Evolutionary conservation across 2,888 invertebrate species (phyloP).

Genomic region (Nesidiocoris tenuis): DNA sequence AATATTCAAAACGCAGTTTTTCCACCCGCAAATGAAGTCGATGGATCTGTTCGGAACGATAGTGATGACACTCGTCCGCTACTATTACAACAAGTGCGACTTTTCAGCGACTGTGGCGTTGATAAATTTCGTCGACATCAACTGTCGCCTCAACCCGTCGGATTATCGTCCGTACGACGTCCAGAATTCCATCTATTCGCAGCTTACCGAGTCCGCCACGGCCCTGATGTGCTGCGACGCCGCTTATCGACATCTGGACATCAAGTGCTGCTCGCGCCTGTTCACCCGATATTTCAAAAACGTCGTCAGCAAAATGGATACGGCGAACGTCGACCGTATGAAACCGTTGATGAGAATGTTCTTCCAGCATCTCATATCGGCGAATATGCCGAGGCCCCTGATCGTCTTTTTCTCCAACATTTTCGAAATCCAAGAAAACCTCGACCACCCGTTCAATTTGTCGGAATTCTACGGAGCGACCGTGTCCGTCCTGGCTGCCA

Average conservation of each 20-base stretch:
- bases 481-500: background rate
- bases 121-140: background rate
- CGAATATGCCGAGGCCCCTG: background rate
- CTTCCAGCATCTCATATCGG: background rate
- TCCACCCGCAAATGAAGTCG: background rate
- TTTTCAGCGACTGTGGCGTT: background rate
- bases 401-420: background rate
- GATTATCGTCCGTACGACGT: background rate
- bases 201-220: background rate
- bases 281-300: background rate
- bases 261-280: background rate
- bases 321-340: background rate
- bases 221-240: constrained; percentile 2
- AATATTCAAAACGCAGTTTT: background rate
- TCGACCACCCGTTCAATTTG: constrained; percentile 4
- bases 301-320: background rate
- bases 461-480: background rate
- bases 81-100: background rate
- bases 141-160: background rate
- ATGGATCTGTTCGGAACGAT: background rate
- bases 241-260: background rate
- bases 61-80: background rate
- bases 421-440: constrained; percentile 3
- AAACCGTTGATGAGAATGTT: background rate
- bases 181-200: background rate